Evolutionary conservation across 1,140 invertebrate genomes (phyloP), one percentile per base, ranked within the genome.

Genomic region (Latrodectus geometricus): DNA sequence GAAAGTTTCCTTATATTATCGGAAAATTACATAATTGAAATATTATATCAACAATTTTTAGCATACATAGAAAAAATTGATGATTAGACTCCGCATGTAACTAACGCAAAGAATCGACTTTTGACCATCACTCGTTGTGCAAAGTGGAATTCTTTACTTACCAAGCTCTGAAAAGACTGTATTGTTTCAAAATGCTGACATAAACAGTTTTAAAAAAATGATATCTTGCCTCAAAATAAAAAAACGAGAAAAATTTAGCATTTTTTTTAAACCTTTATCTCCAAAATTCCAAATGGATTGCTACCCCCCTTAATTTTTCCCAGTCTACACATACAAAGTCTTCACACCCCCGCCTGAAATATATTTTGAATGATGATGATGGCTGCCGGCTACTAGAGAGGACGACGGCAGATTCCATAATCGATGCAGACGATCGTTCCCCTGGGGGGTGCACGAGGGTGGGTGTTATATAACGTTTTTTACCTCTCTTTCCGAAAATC

Each of bases 291-390:
- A 86, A 86, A 86, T 86, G 83, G 83, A 78, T 65, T 50, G 75
- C n/a, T 20, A 54, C 74, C 49, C 61, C 80, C 80, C 70, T 56
- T 49, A 70, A 74, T 78, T 78, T 81, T 86, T 77, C 68, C 56
- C 48, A 17, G n/a, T 65, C 70, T 21, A 72, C 65, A 56, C 65
- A 76, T 54, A 61, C 56, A 74, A 83, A 65, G 52, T 21, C 7
- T 61, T 83, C 70, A 2, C 69, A 21, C 70, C 80, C 68, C 50
- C n/a, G n/a, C n/a, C 49, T 65, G 83, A 86, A 86, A 86, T 86
- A 86, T 74, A 86, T 86, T 86, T 86, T 86, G 83, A 86, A 86
- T 77, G 83, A 86, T 86, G 83, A 86, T 86, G 74, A 86, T 86
- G 83, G 74, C 83, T 86, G 75, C 65, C 74, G 83, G 75, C 83